phyloP scores from a whole-genome alignment of 1,140 invertebrate species.

The Ceratina australensis region DNA sequence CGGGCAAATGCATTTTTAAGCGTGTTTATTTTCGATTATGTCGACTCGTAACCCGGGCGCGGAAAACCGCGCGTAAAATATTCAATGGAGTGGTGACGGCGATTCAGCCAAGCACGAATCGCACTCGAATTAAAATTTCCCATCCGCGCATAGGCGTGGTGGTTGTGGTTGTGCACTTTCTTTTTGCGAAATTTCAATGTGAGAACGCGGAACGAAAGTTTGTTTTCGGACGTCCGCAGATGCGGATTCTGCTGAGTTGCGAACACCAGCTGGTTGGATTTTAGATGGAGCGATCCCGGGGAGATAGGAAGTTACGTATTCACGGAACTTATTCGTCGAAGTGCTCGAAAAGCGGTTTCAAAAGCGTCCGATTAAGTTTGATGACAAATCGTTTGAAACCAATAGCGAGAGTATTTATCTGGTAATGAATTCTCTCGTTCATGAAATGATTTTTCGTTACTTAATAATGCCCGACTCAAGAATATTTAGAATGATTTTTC shows the following conservation, averaged over 20 bases:
- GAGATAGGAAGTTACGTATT: slow-evolving; percentile 14
- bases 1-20: neutral
- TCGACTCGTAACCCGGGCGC: neutral
- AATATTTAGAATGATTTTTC: no score
- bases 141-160: no score
- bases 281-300: neutral
- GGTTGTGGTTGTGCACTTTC: neutral
- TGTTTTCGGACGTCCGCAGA: slow-evolving; percentile 13
- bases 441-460: neutral
- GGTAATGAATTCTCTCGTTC: neutral
- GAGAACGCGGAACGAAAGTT: slow-evolving; percentile 13
- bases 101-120: neutral
- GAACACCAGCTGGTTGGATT: neutral
- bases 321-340: slow-evolving; percentile 3
- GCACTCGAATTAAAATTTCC: neutral
- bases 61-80: neutral
- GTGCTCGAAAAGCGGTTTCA: neutral
- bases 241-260: slow-evolving; percentile 1
- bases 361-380: neutral
- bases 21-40: neutral
- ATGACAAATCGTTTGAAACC: neutral
- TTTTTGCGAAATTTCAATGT: neutral
- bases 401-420: neutral
- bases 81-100: neutral
- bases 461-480: no score